Evolutionary conservation across 2,113 vertebrate species (phyloP).

Genomic region (Morone saxatilis): DNA sequence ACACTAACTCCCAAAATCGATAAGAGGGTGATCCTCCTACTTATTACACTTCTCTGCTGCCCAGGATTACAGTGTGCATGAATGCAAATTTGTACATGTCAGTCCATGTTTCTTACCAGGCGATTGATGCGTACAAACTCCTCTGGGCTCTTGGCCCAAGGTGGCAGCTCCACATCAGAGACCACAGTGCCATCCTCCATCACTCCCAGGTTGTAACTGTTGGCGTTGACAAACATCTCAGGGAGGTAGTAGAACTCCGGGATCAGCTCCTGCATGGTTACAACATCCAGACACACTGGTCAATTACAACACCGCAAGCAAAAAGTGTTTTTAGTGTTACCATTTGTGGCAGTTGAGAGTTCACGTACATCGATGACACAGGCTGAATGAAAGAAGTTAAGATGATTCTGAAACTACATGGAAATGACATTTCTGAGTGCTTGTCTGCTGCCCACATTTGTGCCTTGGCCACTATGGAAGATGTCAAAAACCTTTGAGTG

Average conservation of each 20-base stretch:
- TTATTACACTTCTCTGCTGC: background rate
- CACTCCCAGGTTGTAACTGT: constrained; percentile 96
- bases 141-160: constrained; percentile 97
- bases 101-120: constrained; percentile 84
- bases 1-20: background rate
- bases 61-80: background rate
- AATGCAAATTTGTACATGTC: background rate
- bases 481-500: constrained; percentile 38
- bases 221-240: constrained; percentile 99
- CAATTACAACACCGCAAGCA: background rate
- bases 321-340: background rate
- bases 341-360: background rate
- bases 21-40: background rate
- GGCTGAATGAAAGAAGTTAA: background rate
- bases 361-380: background rate
- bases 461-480: constrained; percentile 28
- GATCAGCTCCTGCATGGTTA: constrained; percentile 91
- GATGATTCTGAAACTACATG: constrained; percentile 14
- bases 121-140: constrained; percentile 98
- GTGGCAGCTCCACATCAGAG: constrained; percentile 97
- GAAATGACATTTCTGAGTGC: constrained; percentile 52
- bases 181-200: constrained; percentile 97
- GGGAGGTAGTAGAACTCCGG: constrained; percentile 99
- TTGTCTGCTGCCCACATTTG: constrained; percentile 31
- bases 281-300: constrained; percentile 3